Evolutionary conservation across 2,888 invertebrate species (phyloP).

Genomic region (Dexiosoma caninum): DNA sequence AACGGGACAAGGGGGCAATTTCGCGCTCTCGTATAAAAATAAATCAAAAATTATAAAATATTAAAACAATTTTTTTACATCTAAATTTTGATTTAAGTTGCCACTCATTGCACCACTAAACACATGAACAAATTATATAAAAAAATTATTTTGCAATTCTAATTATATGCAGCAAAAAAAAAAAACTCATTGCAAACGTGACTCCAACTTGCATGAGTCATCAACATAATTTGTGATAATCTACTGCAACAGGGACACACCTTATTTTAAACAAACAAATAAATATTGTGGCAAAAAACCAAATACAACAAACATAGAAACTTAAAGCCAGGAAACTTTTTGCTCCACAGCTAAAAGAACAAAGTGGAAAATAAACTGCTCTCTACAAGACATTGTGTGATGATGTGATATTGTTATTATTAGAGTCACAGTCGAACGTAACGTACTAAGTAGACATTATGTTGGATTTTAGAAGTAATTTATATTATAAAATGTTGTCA

Average conservation of each 20-base stretch:
- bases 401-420: conserved; percentile 35
- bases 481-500: conserved; percentile 51
- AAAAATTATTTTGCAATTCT: conserved; percentile 10
- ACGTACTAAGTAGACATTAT: conserved; percentile 33
- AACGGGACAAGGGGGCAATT: too few relatives aligned
- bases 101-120: conserved; percentile 2
- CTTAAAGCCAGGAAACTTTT: conserved; percentile 19
- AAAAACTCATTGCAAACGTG: conserved; percentile 48
- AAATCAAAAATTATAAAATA: too few relatives aligned
- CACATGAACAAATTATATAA: neutral
- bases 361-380: conserved; percentile 17
- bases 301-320: neutral
- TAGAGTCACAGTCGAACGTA: neutral
- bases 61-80: too few relatives aligned
- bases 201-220: conserved; percentile 43
- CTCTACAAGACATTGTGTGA: conserved; percentile 34
- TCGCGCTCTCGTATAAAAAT: too few relatives aligned
- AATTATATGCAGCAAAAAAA: conserved; percentile 39
- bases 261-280: conserved; percentile 22
- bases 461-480: conserved; percentile 40
- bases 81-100: neutral
- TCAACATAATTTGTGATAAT: conserved; percentile 8
- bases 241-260: conserved; percentile 40
- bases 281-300: too few relatives aligned
- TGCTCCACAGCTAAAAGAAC: neutral